Evolutionary conservation across 1,140 invertebrate genomes (phyloP).

Genomic region (Delia radicum): DNA sequence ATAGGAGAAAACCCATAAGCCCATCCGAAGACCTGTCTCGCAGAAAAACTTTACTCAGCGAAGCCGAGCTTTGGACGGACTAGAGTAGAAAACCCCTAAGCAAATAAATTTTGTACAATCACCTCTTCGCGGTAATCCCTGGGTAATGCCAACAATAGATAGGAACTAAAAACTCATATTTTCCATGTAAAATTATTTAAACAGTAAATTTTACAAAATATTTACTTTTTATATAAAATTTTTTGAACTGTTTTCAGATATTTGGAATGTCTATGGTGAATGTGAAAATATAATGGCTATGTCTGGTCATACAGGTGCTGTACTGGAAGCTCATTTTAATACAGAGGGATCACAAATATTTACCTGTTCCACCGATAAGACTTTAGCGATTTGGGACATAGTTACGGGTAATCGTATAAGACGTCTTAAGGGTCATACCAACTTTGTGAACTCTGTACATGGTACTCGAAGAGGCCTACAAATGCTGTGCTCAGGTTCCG

Average conservation of each 20-base stretch:
- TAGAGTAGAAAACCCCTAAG: no score
- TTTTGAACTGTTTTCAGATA: conserved; percentile 62
- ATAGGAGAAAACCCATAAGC: no score
- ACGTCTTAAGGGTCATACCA: conserved; percentile 88
- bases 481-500: conserved; percentile 88
- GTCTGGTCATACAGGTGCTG: conserved; percentile 92
- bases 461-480: conserved; percentile 84
- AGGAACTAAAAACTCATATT: no score
- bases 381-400: conserved; percentile 94
- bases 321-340: conserved; percentile 96
- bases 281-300: conserved; percentile 95
- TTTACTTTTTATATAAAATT: neutral
- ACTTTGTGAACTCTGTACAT: conserved; percentile 85
- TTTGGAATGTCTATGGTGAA: conserved; percentile 98
- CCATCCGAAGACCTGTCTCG: no score
- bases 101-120: no score
- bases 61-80: no score
- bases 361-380: conserved; percentile 93
- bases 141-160: no score
- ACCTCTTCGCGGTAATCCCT: no score
- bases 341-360: conserved; percentile 89
- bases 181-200: no score
- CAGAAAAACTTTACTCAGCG: no score
- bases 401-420: conserved; percentile 83
- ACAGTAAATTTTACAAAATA: no score